phyloP scores from a whole-genome alignment of 2,113 vertebrate species.

The Mus pahari region DNA sequence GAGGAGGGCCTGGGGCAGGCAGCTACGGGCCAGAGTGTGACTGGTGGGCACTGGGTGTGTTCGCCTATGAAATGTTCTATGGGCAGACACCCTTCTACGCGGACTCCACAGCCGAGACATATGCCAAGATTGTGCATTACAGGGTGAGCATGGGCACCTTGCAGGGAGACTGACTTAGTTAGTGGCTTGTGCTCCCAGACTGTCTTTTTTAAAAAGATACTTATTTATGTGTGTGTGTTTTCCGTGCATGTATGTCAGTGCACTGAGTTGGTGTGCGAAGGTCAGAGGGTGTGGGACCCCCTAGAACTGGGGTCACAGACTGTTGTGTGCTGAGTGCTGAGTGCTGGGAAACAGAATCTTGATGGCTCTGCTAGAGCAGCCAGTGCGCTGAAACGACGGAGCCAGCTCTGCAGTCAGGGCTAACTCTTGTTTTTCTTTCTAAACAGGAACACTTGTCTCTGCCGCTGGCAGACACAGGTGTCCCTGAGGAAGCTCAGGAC shows the following conservation, averaged over 20 bases:
- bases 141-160: conserved; percentile 82
- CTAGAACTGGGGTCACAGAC: neutral
- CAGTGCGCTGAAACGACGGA: neutral
- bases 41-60: conserved; percentile 94
- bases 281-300: neutral
- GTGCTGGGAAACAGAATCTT: neutral
- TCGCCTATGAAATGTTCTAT: conserved; percentile 93
- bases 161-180: neutral
- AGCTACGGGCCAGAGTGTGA: conserved; percentile 92
- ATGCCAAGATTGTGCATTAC: conserved; percentile 93
- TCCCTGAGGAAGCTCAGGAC: conserved; percentile 86
- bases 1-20: conserved; percentile 79
- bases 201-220: neutral
- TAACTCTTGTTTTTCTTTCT: too few relatives aligned
- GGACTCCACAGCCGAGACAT: conserved; percentile 90
- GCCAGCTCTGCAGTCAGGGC: neutral
- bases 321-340: neutral
- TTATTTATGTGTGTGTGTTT: neutral
- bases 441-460: conserved; percentile 90
- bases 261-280: neutral
- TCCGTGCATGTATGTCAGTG: neutral
- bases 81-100: conserved; percentile 93
- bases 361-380: neutral
- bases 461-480: conserved; percentile 82
- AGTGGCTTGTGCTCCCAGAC: neutral